Percentiles rank a stretch among this genome's conserved stretches.
Evolutionary conservation across 2,113 vertebrate genomes (phyloP).

Genomic region (Choloepus hoffmanni): DNA sequence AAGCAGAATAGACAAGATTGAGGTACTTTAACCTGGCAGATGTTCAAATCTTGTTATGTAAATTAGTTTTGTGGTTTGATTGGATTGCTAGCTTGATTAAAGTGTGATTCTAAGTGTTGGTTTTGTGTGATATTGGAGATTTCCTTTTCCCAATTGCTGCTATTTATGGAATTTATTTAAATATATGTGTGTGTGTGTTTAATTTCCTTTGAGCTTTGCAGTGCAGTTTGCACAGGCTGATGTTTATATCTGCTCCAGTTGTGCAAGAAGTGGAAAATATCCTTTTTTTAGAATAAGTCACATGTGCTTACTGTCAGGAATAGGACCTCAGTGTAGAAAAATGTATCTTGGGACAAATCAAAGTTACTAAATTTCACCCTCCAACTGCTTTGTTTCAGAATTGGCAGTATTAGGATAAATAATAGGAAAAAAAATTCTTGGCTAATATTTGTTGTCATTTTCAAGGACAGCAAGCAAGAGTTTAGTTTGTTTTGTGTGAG

Average conservation of each 20-base stretch:
- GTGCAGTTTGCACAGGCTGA: conserved; percentile 87
- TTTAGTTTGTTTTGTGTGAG: conserved; percentile 50
- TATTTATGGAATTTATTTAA: conserved; percentile 86
- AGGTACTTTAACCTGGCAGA: conserved; percentile 74
- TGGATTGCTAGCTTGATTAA: conserved; percentile 83
- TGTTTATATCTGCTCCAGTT: conserved; percentile 92
- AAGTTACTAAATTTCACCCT: conserved; percentile 86
- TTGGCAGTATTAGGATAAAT: conserved; percentile 78
- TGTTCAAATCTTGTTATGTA: conserved; percentile 83
- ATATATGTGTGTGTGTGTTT: conserved; percentile 69
- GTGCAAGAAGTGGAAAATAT: conserved; percentile 93
- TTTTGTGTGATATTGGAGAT: conserved; percentile 81
- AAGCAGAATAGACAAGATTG: conserved; percentile 35
- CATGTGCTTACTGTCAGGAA: conserved; percentile 90
- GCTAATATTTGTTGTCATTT: conserved; percentile 22
- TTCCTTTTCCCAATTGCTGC: conserved; percentile 82
- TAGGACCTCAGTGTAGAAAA: conserved; percentile 85
- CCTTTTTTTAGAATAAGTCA: conserved; percentile 93
- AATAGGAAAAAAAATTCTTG: conserved; percentile 37
- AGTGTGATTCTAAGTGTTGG: conserved; percentile 77
- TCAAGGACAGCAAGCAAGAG: conserved; percentile 67
- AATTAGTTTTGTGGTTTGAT: conserved; percentile 82
- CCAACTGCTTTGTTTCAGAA: conserved; percentile 83
- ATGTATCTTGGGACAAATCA: conserved; percentile 87
- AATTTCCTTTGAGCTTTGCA: conserved; percentile 85